Evolutionary conservation across 2,797 vertebrate species (phyloP), one percentile per base, ranked within the genome.

Genomic region (Lagocephalus sceleratus): DNA sequence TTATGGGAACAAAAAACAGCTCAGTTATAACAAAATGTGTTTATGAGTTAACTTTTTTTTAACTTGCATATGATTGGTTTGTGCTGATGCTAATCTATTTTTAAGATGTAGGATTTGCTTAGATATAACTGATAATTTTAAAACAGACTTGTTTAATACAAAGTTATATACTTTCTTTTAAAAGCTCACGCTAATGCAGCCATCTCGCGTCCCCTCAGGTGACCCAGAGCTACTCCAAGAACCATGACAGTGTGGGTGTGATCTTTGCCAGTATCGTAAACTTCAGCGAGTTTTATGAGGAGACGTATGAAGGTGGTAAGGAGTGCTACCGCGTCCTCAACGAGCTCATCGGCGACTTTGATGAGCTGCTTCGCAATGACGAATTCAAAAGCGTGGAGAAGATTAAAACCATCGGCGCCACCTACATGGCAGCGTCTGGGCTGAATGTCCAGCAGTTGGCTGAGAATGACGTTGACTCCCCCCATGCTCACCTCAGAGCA

Each of bases 391-490:
- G 90, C 41, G 94, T 99, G 0, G 97, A 99, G 87, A 99, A 99
- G 75, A 99, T 99, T 82, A 99, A 99, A 87, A 99, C 97, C n/a
- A 99, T 99, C 0, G 97, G 97, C 1, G 95, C 97, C 49, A 99
- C 97, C 1, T 99, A 99, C 87, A 99, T 99, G 97, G 97, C 97
- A 0, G 97, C 97, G 0, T 96, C 97, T 0, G 97, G 97, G 2
- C 92, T 99, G 48, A 97, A 96, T 4, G 85, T 94, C 0, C 91
- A 88, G 3, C 94, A 94, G 87, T 81, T 91, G 78, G 81, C 78
- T 59, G 91, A 81, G 52, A 73, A 81, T 3, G 75, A 89, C 2
- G 89, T 73, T 22, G 72, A 89, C 83, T 90, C 89, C 17, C 94
- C 95, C 0, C 93, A 95, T 0, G 89, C 91, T 23, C 97, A 99